phyloP scores from a whole-genome alignment of 2,888 invertebrate species.

The Steinernema scapterisci region DNA sequence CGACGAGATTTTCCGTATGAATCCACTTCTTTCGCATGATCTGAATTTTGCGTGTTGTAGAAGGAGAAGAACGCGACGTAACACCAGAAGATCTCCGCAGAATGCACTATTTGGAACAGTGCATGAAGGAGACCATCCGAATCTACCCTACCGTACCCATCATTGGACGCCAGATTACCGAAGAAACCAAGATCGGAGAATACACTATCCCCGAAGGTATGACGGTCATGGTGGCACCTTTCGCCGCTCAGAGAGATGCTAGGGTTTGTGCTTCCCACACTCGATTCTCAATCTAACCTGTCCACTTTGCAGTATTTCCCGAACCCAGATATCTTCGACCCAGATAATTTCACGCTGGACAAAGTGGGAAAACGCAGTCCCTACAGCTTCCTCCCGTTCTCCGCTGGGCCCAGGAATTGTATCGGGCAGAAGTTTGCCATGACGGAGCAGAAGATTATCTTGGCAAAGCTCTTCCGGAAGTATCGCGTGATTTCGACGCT shows the following conservation, averaged over 20 bases:
- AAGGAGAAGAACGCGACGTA: conserved; percentile 39
- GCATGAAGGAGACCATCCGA: conserved; percentile 49
- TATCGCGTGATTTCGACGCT: conserved; percentile 38
- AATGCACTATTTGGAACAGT: conserved; percentile 51
- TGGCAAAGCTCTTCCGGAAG: conserved; percentile 45
- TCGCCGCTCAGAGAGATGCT: conserved; percentile 67
- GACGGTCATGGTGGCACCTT: conserved; percentile 55
- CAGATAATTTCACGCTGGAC: conserved; percentile 69
- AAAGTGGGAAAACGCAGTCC: conserved; percentile 56
- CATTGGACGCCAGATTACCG: conserved; percentile 51
- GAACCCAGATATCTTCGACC: conserved; percentile 69
- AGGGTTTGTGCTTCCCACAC: conserved; percentile 38
- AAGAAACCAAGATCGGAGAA: conserved; percentile 57
- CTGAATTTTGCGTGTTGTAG: conserved; percentile 37
- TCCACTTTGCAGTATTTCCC: conserved; percentile 50
- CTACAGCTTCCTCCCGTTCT: conserved; percentile 62
- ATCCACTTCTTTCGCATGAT: not conserved
- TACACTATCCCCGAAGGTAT: conserved; percentile 64
- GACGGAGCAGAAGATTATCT: conserved; percentile 69
- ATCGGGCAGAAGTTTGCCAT: conserved; percentile 69
- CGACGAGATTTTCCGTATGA: conserved; percentile 50
- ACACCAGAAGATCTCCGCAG: conserved; percentile 49
- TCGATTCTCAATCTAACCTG: not conserved
- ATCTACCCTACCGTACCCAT: conserved; percentile 52
- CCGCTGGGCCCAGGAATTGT: conserved; percentile 62